phyloP scores from a whole-genome alignment of 2,113 vertebrate genomes.

The Percina caprodes region DNA sequence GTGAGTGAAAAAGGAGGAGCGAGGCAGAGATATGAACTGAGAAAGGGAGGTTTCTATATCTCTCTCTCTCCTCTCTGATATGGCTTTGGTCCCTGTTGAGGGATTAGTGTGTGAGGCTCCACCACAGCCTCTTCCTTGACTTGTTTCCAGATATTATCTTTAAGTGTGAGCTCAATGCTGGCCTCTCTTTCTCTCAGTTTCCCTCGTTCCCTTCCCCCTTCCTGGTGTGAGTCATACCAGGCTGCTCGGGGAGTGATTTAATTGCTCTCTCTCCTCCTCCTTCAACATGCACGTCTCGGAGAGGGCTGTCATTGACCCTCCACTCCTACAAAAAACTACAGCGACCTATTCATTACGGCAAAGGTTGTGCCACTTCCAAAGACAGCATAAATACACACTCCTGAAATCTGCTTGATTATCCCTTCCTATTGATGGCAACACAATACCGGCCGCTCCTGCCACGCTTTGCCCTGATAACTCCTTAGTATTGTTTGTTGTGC shows the following conservation, averaged over 20 bases:
- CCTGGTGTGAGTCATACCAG: conserved; percentile 74
- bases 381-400: conserved; percentile 43
- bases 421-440: conserved; percentile 31
- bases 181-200: conserved; percentile 36
- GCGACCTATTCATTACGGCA: conserved; percentile 52
- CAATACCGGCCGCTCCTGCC: conserved; percentile 31
- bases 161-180: conserved; percentile 57
- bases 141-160: conserved; percentile 76
- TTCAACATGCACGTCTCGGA: conserved; percentile 49
- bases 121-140: conserved; percentile 58
- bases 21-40: conserved; percentile 26
- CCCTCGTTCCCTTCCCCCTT: conserved; percentile 47
- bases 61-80: conserved; percentile 53
- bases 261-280: conserved; percentile 70
- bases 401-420: conserved; percentile 41
- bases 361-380: conserved; percentile 54
- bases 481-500: conserved; percentile 35
- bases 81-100: conserved; percentile 57
- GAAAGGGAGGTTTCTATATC: conserved; percentile 50
- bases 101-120: conserved; percentile 67
- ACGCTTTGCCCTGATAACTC: conserved; percentile 52
- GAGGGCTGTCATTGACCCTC: conserved; percentile 63
- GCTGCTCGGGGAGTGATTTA: conserved; percentile 74
- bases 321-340: conserved; percentile 40
- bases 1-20: conserved; percentile 24